These are phyloP conservation scores for Ammodytes dubius DNA, from an alignment of 2,113 vertebrate genomes.

Conservation along the genomic window DNA sequence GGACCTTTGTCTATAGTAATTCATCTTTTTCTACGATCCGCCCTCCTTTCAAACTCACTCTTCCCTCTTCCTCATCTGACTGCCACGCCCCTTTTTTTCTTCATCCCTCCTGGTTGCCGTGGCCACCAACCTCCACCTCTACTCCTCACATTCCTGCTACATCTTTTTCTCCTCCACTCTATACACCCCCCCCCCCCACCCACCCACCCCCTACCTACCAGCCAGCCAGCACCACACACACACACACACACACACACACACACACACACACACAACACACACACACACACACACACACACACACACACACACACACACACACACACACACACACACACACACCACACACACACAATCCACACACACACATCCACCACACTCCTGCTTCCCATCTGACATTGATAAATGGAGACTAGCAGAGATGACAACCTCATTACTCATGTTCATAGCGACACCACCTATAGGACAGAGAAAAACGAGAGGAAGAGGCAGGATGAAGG, in stretches of 20 bases:
- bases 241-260: slow-evolving; percentile 32
- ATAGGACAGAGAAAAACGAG: slow-evolving; percentile 68
- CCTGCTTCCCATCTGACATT: slow-evolving; percentile 70
- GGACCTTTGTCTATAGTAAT: slow-evolving; percentile 44
- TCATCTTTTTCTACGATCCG: slow-evolving; percentile 25
- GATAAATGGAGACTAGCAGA: slow-evolving; percentile 80
- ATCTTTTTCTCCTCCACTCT: slow-evolving; percentile 61
- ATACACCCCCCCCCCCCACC: slow-evolving; percentile 27
- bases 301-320: slow-evolving; percentile 54
- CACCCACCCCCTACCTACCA: neutral
- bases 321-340: slow-evolving; percentile 54
- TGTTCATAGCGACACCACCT: slow-evolving; percentile 77
- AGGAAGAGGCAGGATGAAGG: slow-evolving; percentile 70
- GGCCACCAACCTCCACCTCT: slow-evolving; percentile 25
- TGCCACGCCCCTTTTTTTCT: slow-evolving; percentile 41
- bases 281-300: slow-evolving; percentile 55
- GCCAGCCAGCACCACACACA: slow-evolving; percentile 31
- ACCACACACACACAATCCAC: slow-evolving; percentile 47
- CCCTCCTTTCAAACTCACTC: slow-evolving; percentile 46
- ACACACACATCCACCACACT: slow-evolving; percentile 49
- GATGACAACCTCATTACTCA: slow-evolving; percentile 85
- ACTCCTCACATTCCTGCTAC: slow-evolving; percentile 31
- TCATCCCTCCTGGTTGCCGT: slow-evolving; percentile 16
- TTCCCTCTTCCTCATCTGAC: slow-evolving; percentile 39
- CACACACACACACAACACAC: slow-evolving; percentile 37